Percentiles rank a stretch among this genome's conserved stretches.
Conservation (phyloP, 2,888 invertebrate genomes). For the Hymenopus coronatus region DNA sequence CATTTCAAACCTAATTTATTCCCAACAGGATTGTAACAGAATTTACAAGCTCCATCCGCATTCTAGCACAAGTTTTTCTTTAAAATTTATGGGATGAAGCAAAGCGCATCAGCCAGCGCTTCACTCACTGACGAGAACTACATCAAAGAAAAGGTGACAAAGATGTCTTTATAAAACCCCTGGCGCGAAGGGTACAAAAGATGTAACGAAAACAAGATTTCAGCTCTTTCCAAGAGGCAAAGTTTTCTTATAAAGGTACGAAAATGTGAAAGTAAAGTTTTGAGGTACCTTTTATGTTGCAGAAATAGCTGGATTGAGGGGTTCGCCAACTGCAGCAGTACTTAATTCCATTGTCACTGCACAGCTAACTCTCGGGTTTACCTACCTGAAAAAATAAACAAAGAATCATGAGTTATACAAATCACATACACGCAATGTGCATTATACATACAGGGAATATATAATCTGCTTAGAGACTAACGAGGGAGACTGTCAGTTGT, state of each 20-base stretch:
- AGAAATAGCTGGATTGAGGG: background rate
- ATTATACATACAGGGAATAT: background rate
- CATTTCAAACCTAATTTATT: background rate
- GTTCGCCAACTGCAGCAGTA: background rate
- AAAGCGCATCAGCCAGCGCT: background rate
- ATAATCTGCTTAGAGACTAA: background rate
- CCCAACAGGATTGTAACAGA: background rate
- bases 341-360: background rate
- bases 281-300: background rate
- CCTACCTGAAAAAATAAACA: conserved; percentile 7
- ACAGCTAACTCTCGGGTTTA: background rate
- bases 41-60: background rate
- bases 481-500: background rate
- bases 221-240: background rate
- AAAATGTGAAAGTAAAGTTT: background rate
- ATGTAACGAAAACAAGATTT: background rate
- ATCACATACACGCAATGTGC: background rate
- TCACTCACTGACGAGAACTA: background rate
- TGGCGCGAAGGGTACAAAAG: background rate
- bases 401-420: background rate
- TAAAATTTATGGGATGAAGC: background rate
- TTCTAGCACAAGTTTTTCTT: background rate
- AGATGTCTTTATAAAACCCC: background rate
- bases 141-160: background rate
- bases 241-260: background rate